Evolutionary conservation across 2,888 invertebrate genomes (phyloP), one percentile per base, ranked within the genome.

Genomic region (Hemicrepidius hirtus): DNA sequence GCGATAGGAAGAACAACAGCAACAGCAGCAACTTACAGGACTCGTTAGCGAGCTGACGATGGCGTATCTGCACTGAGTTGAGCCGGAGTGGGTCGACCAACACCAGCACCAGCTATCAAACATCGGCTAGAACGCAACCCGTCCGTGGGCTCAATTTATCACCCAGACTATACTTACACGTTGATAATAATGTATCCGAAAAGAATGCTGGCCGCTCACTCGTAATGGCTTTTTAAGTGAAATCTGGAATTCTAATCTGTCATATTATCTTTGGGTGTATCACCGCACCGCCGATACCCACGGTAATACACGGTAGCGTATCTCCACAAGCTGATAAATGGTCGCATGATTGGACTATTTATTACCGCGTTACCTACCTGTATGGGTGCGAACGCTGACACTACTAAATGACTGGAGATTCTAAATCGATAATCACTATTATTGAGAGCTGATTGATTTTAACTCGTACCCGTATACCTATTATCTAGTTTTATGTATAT

Each of bases 191-290:
- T 75, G 78, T 80, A 79, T 78, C 79, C 79, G 72, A 79, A 79
- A 79, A 78, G 80, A 80, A 79, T 77, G 75, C 75, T 65, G 73
- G 74, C 78, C 77, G 78, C 76, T 80, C 77, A 73, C 75, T 70
- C 79, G 80, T 84, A 84, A 83, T 83, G 82, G 82, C 80, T 81
- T 83, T 83, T 83, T 83, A 83, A 83, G 83, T 82, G 83, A 83
- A 82, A 81, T 82, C 80, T 75, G 78, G 80, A 82, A 82, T 83
- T 83, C 77, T 81, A 82, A 82, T 83, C 81, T 82, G 79, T 82
- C 82, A 80, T 76, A 77, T 77, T 79, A 79, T 79, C 79, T 75
- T 63, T 32, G 73, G 72, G 67, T 71, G 75, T 75, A 76, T 74
- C 75, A 40, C 71, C 60, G 62, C 75, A 50, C 73, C 75, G 53